Conservation (phyloP, 2,888 invertebrate species). For the Suillia variegata region DNA sequence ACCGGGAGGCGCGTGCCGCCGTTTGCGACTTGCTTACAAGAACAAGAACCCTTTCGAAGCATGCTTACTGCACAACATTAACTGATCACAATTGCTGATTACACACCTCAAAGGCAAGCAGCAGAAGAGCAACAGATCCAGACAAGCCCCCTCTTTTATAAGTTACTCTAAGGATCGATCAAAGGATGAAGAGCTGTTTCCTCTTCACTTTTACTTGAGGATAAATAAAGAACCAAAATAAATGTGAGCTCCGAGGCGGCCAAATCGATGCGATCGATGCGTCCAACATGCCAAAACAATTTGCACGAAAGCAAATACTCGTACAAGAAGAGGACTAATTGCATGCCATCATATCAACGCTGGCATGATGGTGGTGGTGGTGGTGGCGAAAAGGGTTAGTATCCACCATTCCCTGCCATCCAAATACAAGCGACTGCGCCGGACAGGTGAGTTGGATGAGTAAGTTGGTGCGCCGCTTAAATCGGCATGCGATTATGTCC, state of each 20-base stretch:
- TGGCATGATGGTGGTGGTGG: background rate
- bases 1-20: conserved; percentile 19
- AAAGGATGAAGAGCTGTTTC: too few relatives aligned
- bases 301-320: too few relatives aligned
- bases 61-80: conserved; percentile 27
- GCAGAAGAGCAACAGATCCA: too few relatives aligned
- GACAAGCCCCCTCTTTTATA: too few relatives aligned
- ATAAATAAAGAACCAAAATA: too few relatives aligned
- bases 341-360: conserved; percentile 8
- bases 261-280: background rate
- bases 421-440: background rate
- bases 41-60: conserved; percentile 18
- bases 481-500: conserved; percentile 17
- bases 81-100: conserved; percentile 42
- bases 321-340: conserved; percentile 22
- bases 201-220: too few relatives aligned
- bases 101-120: conserved; percentile 34
- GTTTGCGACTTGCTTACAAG: background rate
- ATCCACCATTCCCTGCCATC: background rate
- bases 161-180: too few relatives aligned
- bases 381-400: background rate
- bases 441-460: background rate
- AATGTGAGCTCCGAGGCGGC: too few relatives aligned
- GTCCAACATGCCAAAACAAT: too few relatives aligned
- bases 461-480: background rate